Percentiles rank a stretch among this genome's conserved stretches.
These are phyloP conservation scores for Xestia xanthographa DNA, from an alignment of 2,888 invertebrate species.

Conservation along the genomic window DNA sequence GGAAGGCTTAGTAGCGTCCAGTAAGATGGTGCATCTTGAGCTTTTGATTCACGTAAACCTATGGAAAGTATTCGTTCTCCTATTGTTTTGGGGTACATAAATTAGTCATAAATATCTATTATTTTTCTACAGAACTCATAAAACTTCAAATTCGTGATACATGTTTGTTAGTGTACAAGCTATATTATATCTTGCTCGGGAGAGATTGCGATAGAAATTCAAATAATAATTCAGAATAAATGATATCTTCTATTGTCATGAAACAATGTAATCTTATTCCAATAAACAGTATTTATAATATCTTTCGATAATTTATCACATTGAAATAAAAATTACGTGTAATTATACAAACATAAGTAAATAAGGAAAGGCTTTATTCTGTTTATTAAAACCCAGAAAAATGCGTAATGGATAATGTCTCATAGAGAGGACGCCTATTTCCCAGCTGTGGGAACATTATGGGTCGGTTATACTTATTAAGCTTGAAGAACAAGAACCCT, in stretches of 20 bases:
- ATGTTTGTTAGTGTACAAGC: constrained; percentile 1
- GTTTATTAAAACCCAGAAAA: too few relatives aligned
- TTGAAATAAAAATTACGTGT: constrained; percentile 7
- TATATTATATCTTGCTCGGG: constrained; percentile 16
- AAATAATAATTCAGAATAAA: constrained; percentile 40
- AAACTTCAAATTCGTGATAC: neutral
- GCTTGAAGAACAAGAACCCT: neutral
- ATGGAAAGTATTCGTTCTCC: too few relatives aligned
- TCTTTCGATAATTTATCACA: constrained; percentile 13
- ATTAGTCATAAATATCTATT: neutral
- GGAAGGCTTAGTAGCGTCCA: neutral
- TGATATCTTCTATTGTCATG: constrained; percentile 14
- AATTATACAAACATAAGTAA: neutral
- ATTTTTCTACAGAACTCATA: neutral
- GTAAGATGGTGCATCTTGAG: neutral
- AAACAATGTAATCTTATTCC: constrained; percentile 29
- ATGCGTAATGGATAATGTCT: too few relatives aligned
- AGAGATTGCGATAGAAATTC: constrained; percentile 29
- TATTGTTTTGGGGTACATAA: neutral
- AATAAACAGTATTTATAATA: constrained; percentile 24
- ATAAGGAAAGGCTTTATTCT: neutral
- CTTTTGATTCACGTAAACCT: neutral
- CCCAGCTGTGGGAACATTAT: neutral
- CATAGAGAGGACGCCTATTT: neutral
- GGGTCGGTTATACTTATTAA: neutral